phyloP scores from a whole-genome alignment of 2,888 invertebrate species.

The Dasypogon diadema region DNA sequence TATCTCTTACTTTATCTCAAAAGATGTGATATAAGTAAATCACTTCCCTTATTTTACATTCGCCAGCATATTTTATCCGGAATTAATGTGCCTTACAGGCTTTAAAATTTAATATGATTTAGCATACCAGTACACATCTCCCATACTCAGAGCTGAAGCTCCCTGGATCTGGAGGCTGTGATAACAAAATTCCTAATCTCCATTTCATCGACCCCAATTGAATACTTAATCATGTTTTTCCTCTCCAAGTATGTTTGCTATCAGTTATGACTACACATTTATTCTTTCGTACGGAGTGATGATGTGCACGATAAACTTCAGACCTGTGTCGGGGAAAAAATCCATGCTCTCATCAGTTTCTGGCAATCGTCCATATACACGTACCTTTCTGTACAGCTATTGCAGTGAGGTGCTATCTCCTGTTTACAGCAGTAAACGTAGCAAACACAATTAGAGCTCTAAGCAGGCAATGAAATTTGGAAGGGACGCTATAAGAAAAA shows the following conservation, averaged over 20 bases:
- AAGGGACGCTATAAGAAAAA: neutral
- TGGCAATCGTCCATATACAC: slow-evolving; percentile 23
- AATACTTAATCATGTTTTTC: slow-evolving; percentile 48
- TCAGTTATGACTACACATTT: slow-evolving; percentile 16
- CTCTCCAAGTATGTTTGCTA: slow-evolving; percentile 39
- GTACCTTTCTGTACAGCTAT: neutral
- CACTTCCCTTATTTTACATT: too few species aligned
- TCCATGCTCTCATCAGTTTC: slow-evolving; percentile 35
- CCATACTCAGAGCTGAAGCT: too few species aligned
- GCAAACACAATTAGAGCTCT: slow-evolving; percentile 41
- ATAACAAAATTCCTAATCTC: slow-evolving; percentile 32
- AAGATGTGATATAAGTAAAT: too few species aligned
- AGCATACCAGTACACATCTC: too few species aligned
- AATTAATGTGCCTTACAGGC: too few species aligned
- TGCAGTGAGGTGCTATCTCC: slow-evolving; percentile 15
- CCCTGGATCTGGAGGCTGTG: neutral
- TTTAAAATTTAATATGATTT: too few species aligned
- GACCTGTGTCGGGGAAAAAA: neutral
- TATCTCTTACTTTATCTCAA: too few species aligned
- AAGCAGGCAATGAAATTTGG: slow-evolving; percentile 33
- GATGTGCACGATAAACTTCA: slow-evolving; percentile 35
- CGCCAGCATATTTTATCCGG: too few species aligned
- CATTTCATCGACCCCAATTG: slow-evolving; percentile 27
- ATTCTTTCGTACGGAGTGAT: slow-evolving; percentile 28
- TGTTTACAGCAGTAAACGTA: slow-evolving; percentile 38